Conservation (phyloP, 2,797 vertebrate species). For the Anas bernieri region DNA sequence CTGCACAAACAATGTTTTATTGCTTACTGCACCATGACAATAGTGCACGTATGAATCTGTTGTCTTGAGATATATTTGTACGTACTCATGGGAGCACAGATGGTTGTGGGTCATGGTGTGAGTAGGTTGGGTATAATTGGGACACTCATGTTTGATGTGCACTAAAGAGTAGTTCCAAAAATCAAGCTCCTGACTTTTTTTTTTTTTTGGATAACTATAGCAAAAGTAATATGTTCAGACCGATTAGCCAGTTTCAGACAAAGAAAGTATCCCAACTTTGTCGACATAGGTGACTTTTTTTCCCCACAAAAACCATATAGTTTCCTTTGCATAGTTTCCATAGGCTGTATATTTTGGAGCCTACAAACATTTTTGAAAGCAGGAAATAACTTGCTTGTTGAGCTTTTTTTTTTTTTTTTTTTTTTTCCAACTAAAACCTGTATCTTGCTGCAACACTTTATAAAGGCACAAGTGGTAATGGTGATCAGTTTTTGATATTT, state of each 20-base stretch:
- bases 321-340: neutral
- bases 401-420: neutral
- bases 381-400: neutral
- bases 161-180: neutral
- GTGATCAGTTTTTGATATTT: neutral
- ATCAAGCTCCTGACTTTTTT: neutral
- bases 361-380: neutral
- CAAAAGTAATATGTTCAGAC: neutral
- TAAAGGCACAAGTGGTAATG: neutral
- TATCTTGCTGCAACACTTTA: neutral
- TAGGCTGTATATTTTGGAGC: neutral
- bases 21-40: neutral
- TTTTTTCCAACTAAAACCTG: neutral
- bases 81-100: neutral
- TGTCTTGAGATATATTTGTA: neutral
- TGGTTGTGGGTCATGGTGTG: neutral
- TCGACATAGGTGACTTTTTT: neutral
- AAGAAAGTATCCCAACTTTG: neutral
- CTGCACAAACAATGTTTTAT: neutral
- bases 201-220: neutral
- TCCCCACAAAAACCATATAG: accelerated
- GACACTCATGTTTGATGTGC: neutral
- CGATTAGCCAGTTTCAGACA: neutral
- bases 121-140: neutral
- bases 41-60: neutral